Percentiles rank a stretch among this genome's conserved stretches.
Conservation (phyloP, 2,888 invertebrate species). For the Eulithis prunata region DNA sequence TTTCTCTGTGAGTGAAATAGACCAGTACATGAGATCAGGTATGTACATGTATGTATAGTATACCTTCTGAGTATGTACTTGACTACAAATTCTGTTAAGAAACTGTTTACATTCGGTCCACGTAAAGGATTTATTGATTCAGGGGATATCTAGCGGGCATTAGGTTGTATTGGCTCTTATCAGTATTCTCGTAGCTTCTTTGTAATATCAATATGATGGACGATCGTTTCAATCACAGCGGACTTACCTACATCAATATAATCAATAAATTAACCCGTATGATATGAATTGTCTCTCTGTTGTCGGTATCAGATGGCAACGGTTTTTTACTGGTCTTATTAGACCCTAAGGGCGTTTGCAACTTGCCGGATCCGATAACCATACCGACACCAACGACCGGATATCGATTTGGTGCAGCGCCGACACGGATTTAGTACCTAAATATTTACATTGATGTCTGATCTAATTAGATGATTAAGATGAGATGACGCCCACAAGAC, state of each 20-base stretch:
- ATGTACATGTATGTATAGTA: no score
- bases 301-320: background rate
- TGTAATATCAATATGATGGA: conserved; percentile 8
- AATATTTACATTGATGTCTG: no score
- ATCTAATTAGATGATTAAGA: no score
- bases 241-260: no score
- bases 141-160: background rate
- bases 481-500: conserved; percentile 1
- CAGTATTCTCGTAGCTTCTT: conserved; percentile 11
- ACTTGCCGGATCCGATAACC: no score
- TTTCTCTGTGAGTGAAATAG: no score
- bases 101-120: conserved; percentile 3
- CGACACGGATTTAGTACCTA: background rate
- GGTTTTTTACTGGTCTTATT: background rate
- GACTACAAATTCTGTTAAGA: conserved; percentile 3
- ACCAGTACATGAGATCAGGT: no score
- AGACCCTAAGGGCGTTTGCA: no score
- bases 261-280: no score
- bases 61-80: background rate
- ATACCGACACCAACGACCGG: no score
- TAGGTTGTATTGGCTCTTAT: background rate
- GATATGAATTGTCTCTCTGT: background rate
- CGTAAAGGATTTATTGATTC: conserved; percentile 13
- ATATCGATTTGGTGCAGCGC: background rate
- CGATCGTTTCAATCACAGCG: conserved; percentile 5